Evolutionary conservation across 2,113 vertebrate species (phyloP), one percentile per base, ranked within the genome.

Genomic region (Epinephelus fuscoguttatus): DNA sequence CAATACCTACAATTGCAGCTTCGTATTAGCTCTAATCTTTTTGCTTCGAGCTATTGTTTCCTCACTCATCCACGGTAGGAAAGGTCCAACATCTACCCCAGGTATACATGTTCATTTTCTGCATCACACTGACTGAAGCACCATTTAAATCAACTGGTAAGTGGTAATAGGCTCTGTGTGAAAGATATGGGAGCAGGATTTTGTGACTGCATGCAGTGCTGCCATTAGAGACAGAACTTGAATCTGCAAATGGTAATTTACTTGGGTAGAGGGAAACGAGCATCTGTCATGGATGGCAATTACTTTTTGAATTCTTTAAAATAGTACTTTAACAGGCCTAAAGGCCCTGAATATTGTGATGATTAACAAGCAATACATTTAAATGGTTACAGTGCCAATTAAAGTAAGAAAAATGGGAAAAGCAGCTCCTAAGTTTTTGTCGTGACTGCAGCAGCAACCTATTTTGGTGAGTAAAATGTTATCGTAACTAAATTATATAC

Each of bases 21-120:
- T 62, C 17, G 30, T 25, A 61, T 76, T 57, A 50, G 17, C 47
- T 75, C 27, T 80, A 82, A 85, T 82, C 69, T 68, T 37, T 61
- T 76, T 73, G 74, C 73, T 64, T 79, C 75, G 14, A 69, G 59
- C 57, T 50, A 64, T 68, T 82, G 66, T 82, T 83, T 69, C n/a
- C 52, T 45, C 42, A 17, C 27, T 61, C 42, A 72, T 49, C 6
- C 37, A 40, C 25, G 0, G 3, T 25, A 14, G 57, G 62, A 64
- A 60, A 76, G 45, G 53, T 73, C 61, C 45, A 18, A n/a, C 33
- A 81, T 77, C 49, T 40, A 59, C 57, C 42, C 9, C 57, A 52
- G 52, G 55, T 37, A 27, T 15, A 67, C 14, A 23, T 56, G 64
- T 76, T 55, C 63, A 60, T 21, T 75, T 45, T 18, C 33, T 70